These are phyloP conservation scores for Meloidogyne hapla DNA, from an alignment of 1,140 invertebrate species.

Conservation along the genomic window DNA sequence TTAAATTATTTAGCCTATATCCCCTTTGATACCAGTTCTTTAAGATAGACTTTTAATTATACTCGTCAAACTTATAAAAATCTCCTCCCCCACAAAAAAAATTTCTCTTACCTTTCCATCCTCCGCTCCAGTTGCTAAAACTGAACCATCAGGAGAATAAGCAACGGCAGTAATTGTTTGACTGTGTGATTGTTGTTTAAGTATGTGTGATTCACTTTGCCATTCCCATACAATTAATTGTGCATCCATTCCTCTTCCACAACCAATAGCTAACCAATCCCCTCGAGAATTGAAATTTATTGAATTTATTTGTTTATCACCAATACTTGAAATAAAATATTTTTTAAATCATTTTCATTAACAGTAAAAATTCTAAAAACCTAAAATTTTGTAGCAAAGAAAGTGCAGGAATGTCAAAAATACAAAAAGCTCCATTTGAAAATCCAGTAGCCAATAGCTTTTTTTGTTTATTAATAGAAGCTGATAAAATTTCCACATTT, in stretches of 20 bases:
- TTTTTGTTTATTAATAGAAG: conserved; percentile 24
- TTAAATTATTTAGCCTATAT: too few relatives aligned
- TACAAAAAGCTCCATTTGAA: conserved; percentile 40
- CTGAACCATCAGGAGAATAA: conserved; percentile 49
- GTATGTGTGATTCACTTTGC: conserved; percentile 50
- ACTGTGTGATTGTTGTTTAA: conserved; percentile 54
- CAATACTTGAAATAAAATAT: conserved; percentile 18
- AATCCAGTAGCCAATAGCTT: conserved; percentile 32
- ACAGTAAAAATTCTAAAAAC: conserved; percentile 8
- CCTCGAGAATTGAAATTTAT: conserved; percentile 35
- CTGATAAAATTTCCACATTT: conserved; percentile 23
- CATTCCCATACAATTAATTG: conserved; percentile 50
- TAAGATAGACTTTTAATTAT: too few relatives aligned
- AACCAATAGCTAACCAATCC: conserved; percentile 46
- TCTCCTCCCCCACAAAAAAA: background rate
- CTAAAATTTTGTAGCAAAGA: conserved; percentile 37
- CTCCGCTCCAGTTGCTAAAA: conserved; percentile 48
- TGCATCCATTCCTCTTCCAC: conserved; percentile 40
- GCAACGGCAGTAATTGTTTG: conserved; percentile 36
- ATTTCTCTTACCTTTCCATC: conserved; percentile 38
- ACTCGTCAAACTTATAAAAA: too few relatives aligned
- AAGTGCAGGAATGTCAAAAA: conserved; percentile 38
- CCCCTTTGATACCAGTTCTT: too few relatives aligned
- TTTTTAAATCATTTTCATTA: background rate
- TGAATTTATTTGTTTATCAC: conserved; percentile 31